These are phyloP conservation scores for Pollachius pollachius DNA, from an alignment of 2,113 vertebrate species.

Conservation along the genomic window DNA sequence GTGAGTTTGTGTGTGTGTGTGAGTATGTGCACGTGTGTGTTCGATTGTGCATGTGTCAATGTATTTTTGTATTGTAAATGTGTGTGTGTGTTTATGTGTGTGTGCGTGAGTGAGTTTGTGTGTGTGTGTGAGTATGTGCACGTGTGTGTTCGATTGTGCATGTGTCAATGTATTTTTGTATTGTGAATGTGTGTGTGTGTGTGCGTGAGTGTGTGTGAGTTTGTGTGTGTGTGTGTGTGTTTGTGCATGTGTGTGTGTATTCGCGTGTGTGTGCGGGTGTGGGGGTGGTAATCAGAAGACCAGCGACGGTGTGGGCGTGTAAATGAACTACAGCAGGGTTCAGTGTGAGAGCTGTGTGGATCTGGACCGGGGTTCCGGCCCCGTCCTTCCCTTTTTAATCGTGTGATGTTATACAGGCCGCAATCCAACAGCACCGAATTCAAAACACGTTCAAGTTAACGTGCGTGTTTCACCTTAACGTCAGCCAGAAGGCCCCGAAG, in stretches of 20 bases:
- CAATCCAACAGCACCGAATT: too few species aligned
- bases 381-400: constrained; percentile 13
- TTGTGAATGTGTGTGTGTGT: not conserved
- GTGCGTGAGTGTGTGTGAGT: not conserved
- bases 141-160: not conserved
- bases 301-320: not conserved
- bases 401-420: constrained; percentile 6
- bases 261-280: not conserved
- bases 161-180: too few species aligned
- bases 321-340: not conserved
- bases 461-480: not conserved
- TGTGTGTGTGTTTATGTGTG: not conserved
- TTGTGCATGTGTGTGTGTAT: too few species aligned
- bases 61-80: too few species aligned
- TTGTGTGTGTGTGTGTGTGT: not conserved
- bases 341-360: not conserved
- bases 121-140: not conserved
- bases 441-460: not conserved
- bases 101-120: not conserved
- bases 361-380: constrained; percentile 1
- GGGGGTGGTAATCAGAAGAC: not conserved
- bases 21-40: not conserved
- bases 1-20: not conserved
- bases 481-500: not conserved
- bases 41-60: too few species aligned